Percentiles rank a stretch among this genome's conserved stretches.
Evolutionary conservation across 2,888 invertebrate genomes (phyloP).

Genomic region (Hydrotaea diabolus): DNA sequence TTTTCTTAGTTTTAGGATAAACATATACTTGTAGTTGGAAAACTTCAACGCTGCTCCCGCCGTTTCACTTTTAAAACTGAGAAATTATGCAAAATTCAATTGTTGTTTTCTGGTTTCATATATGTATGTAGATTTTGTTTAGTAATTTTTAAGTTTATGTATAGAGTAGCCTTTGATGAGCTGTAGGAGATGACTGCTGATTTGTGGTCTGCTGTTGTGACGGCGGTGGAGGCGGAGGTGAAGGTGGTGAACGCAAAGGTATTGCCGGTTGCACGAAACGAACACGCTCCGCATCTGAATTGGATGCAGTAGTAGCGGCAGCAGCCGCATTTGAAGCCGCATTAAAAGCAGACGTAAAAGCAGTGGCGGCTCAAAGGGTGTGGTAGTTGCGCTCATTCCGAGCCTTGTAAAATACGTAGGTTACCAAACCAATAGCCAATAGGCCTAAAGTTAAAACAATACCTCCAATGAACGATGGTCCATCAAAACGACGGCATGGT

Average conservation of each 20-base stretch:
- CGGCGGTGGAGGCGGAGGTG: conserved; percentile 73
- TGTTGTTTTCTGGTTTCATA: no score
- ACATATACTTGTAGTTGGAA: conserved; percentile 35
- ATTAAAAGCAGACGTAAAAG: conserved; percentile 78
- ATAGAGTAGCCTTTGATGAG: conserved; percentile 75
- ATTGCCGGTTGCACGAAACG: conserved; percentile 77
- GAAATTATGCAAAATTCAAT: conserved; percentile 64
- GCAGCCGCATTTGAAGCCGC: conserved; percentile 72
- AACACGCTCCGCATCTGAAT: conserved; percentile 76
- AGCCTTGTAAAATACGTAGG: conserved; percentile 93
- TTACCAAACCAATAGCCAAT: conserved; percentile 90
- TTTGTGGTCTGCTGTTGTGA: conserved; percentile 61
- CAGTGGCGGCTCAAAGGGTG: conserved; percentile 86
- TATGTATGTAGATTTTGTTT: conserved; percentile 62
- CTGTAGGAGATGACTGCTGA: conserved; percentile 72
- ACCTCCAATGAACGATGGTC: conserved; percentile 91
- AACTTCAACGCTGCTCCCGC: conserved; percentile 51
- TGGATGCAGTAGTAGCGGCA: conserved; percentile 57
- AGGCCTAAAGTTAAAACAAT: conserved; percentile 90
- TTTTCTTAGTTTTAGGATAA: conserved; percentile 40
- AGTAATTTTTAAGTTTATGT: conserved; percentile 71
- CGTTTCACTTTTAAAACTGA: conserved; percentile 44
- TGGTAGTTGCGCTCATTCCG: conserved; percentile 93
- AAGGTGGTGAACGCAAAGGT: conserved; percentile 74
- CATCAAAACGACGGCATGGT: conserved; percentile 84